These are phyloP conservation scores for Beroe forskalii DNA, from an alignment of 37 sponge, comb jelly and placozoan species.

Conservation along the genomic window DNA sequence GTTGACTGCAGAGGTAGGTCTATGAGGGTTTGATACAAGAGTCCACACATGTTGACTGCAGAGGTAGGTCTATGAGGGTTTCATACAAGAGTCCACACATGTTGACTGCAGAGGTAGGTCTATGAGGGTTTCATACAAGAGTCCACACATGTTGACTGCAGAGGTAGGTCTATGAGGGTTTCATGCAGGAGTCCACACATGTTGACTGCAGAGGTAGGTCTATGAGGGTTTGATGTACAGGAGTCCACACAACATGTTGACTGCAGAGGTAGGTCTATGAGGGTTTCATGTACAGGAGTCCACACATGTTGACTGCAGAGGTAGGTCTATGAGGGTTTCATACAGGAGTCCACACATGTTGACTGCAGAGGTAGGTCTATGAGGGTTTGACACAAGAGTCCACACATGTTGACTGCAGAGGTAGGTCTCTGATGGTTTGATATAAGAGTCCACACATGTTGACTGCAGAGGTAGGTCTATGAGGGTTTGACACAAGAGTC, in stretches of 20 bases:
- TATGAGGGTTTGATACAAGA: background rate
- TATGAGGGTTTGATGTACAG: too few species aligned
- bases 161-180: constrained; percentile 2
- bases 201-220: too few species aligned
- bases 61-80: constrained; percentile 2
- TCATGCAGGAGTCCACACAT: background rate
- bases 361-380: too few species aligned
- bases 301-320: too few species aligned
- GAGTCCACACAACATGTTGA: too few species aligned
- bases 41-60: constrained; percentile 20
- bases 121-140: background rate
- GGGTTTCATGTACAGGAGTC: too few species aligned
- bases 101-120: constrained; percentile 46
- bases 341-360: too few species aligned
- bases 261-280: too few species aligned
- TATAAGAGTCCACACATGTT: background rate
- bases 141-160: constrained; percentile 20
- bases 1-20: constrained; percentile 61
- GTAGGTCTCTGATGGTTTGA: background rate
- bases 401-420: constrained; percentile 45
- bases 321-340: too few species aligned
- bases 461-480: constrained; percentile 45
- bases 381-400: too few species aligned
- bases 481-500: background rate
- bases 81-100: background rate